A percentile compares a stretch with the other conserved stretches of the same genome.
These are phyloP conservation scores for Teleogryllus occipitalis DNA, from an alignment of 1,140 invertebrate genomes.

Conservation along the genomic window DNA sequence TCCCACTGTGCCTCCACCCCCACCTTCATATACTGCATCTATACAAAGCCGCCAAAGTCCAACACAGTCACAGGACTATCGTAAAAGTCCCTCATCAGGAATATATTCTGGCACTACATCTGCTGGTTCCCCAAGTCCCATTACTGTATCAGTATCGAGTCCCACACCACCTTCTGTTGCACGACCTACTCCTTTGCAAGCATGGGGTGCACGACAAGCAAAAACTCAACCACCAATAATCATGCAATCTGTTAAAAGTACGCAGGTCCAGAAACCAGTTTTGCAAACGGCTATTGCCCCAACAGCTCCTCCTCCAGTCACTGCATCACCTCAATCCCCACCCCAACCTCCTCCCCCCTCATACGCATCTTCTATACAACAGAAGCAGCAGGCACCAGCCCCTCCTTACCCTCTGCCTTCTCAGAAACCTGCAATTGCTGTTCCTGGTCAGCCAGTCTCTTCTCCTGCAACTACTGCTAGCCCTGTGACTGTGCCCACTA, in stretches of 20 bases:
- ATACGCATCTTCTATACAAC: constrained; percentile 70
- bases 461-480: constrained; percentile 30
- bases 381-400: constrained; percentile 45
- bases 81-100: constrained; percentile 49
- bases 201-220: constrained; percentile 70
- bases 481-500: constrained; percentile 58
- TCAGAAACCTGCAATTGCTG: constrained; percentile 39
- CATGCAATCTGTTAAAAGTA: constrained; percentile 93
- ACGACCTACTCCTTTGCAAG: constrained; percentile 61
- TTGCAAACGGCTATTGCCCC: constrained; percentile 89
- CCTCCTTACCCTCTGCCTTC: constrained; percentile 9
- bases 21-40: constrained; percentile 74
- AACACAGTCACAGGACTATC: constrained; percentile 52
- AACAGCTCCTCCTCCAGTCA: constrained; percentile 50
- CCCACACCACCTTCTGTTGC: constrained; percentile 48
- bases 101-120: constrained; percentile 73
- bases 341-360: constrained; percentile 59
- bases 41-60: constrained; percentile 80
- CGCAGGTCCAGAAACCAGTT: constrained; percentile 87
- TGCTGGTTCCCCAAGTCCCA: constrained; percentile 70
- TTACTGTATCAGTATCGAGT: constrained; percentile 56
- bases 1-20: constrained; percentile 54
- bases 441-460: constrained; percentile 44
- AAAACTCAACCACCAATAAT: constrained; percentile 85
- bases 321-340: constrained; percentile 37